Evolutionary conservation across 30 jellyfish, hydroid and myxozoan species (phyloP), one percentile per base, ranked within the genome.

Genomic region (Nemopilema nomurai): DNA sequence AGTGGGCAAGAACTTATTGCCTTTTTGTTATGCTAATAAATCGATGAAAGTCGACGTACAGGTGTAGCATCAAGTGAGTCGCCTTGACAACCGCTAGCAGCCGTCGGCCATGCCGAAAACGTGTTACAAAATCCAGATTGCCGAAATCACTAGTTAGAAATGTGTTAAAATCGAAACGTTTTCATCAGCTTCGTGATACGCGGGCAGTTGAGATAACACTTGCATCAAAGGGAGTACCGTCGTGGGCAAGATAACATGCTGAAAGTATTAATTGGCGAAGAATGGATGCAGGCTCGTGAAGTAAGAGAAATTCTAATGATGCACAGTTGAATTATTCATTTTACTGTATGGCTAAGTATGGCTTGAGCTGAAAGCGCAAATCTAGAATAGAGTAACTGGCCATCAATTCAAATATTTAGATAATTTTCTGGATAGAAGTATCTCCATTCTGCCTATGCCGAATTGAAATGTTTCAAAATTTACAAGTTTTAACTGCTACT

Each of bases 41-140:
- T 33, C 80, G 7, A 63, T 41, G 18, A 22, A 49, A 66, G 19
- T 51, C 74, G 51, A 80, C 33, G 76, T 71, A 67, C 89, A 79
- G 89, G 89, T 79, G 89, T 50, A 79, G 49, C 32, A 25, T 51
- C 20, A 51, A 23, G 31, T 62, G 9, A 22, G 89, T 77, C 8
- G 89, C 79, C 89, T 49, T 18, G 89, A 51, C 89, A 66, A 79
- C 89, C 89, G 80, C 28, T 32, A 63, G 73, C 18, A 28, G n/a
- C 74, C 62, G 32, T 28, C 80, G 64, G 89, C 79, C 68, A 63
- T 62, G 26, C 33, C 3, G 16, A 62, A 50, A 67, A 79, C 51
- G 89, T 79, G 89, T 41, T 49, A 66, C 79, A 26, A 28, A 16
- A 30, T 41, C 13, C 57, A 41, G 57, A 41, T 41, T 41, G 57